phyloP scores from a whole-genome alignment of 2,888 invertebrate species.

The Taenaris catops region DNA sequence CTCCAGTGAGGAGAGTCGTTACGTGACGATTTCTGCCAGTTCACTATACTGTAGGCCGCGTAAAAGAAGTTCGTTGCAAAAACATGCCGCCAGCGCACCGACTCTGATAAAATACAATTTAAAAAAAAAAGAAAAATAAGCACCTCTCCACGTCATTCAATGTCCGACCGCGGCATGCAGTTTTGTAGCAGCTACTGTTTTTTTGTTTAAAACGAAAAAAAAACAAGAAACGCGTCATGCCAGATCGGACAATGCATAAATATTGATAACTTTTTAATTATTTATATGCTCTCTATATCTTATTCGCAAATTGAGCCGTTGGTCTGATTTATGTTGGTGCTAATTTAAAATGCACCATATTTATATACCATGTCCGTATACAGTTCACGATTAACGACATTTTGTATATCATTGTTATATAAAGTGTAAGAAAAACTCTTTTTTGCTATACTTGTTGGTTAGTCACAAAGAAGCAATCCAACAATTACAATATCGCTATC shows the following conservation, averaged over 20 bases:
- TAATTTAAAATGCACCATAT: no score
- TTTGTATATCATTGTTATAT: no score
- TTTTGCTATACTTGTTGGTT: no score
- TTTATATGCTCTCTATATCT: slow-evolving; percentile 47
- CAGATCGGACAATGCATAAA: slow-evolving; percentile 49
- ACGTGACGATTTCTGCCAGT: no score
- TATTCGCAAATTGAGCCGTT: slow-evolving; percentile 62
- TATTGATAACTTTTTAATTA: slow-evolving; percentile 61
- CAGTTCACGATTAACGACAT: no score
- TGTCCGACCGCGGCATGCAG: slow-evolving; percentile 54
- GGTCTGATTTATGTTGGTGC: slow-evolving; percentile 30
- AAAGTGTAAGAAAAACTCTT: no score
- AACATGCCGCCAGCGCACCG: slow-evolving; percentile 21
- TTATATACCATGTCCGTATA: no score
- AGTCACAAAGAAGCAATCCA: no score
- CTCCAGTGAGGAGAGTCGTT: no score
- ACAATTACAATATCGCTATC: no score
- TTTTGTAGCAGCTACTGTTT: slow-evolving; percentile 60
- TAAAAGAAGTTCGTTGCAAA: slow-evolving; percentile 13
- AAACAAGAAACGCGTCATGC: slow-evolving; percentile 58
- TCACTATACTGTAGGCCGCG: no score
- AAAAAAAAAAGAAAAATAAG: slow-evolving; percentile 35
- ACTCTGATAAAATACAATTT: slow-evolving; percentile 33
- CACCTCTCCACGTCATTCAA: slow-evolving; percentile 52
- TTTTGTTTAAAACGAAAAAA: slow-evolving; percentile 48